Evolutionary conservation across 2,113 vertebrate genomes (phyloP), one percentile per base, ranked within the genome.

Genomic region (Xenotilapia flavipinnis): DNA sequence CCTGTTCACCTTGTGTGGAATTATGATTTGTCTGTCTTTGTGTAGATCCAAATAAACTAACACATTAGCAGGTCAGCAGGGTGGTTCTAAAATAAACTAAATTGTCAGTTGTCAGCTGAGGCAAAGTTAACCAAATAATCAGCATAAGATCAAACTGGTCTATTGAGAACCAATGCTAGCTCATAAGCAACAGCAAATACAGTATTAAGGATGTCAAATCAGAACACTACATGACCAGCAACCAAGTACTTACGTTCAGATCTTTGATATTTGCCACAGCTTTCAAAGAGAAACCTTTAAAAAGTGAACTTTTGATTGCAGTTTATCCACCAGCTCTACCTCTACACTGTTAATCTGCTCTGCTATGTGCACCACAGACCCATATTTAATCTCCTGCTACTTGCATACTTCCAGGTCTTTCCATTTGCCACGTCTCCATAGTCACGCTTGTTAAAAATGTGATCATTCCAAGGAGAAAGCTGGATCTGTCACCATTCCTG

Each of bases 321-420:
- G 84, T 93, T 90, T 91, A 79, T 91, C 87, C 75, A 91, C 75
- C 84, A 79, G 86, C 90, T 89, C 90, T 55, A 90, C 89, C 58
- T 92, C 92, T 90, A 95, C 90, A 90, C 87, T 81, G 91, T 89
- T 96, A 96, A 97, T 96, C 96, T 96, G 86, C 89, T 93, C 86
- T 83, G 90, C 90, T 94, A 94, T 95, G 94, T 92, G 91, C 89
- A 79, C 89, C 85, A 90, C 93, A 88, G 79, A 81, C 82, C 70
- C 73, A 68, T 21, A 58, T 94, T 94, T 95, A 96, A 96, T 95
- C 95, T 93, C 89, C 90, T 89, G 68, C 89, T 77, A 77, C 73
- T 92, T 83, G 89, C 94, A 96, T 94, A 94, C 93, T 94, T 92
- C 88, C 87, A 84, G 60, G 19, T 92, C 93, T 95, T 95, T 94